Percentiles rank a stretch among this genome's conserved stretches.
These are phyloP conservation scores for Teleogryllus occipitalis DNA, from an alignment of 1,140 invertebrate genomes.

Conservation along the genomic window DNA sequence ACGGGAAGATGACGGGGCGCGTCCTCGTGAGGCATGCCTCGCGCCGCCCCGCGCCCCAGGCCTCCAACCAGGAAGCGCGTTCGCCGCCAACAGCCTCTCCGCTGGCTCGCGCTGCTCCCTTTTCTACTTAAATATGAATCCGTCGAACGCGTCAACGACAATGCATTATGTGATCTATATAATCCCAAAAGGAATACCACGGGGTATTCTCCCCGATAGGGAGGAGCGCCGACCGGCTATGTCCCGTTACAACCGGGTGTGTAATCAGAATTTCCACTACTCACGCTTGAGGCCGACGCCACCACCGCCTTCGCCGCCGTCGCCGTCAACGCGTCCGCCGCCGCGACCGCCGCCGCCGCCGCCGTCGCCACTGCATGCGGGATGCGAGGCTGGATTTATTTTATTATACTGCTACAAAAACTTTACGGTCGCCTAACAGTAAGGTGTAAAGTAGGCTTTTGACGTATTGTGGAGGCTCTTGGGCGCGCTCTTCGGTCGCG, in stretches of 20 bases:
- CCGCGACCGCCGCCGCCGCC: too few species aligned
- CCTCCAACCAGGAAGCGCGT: too few species aligned
- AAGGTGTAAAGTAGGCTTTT: constrained; percentile 1
- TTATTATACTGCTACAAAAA: constrained; percentile 2
- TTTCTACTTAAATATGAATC: too few species aligned
- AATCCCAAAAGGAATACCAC: not conserved
- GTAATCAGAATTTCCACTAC: not conserved
- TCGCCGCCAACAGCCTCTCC: too few species aligned
- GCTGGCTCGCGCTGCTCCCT: too few species aligned
- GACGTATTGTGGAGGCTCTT: not conserved
- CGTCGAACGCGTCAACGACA: too few species aligned
- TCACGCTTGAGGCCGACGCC: not conserved
- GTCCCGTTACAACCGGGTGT: not conserved
- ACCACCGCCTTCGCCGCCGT: not conserved
- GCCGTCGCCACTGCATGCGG: not conserved
- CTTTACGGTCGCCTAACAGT: not conserved
- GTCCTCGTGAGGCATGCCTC: too few species aligned
- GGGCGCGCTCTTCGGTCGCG: not conserved
- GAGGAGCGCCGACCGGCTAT: not conserved
- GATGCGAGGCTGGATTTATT: not conserved
- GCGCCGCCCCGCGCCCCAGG: too few species aligned
- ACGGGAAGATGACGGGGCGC: too few species aligned
- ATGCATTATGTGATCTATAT: not conserved
- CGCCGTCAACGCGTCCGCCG: not conserved
- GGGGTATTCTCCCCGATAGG: too few species aligned